Percentiles rank a stretch among this genome's conserved stretches.
Evolutionary conservation across 2,113 vertebrate genomes (phyloP).

Genomic region (Cavia aperea): DNA sequence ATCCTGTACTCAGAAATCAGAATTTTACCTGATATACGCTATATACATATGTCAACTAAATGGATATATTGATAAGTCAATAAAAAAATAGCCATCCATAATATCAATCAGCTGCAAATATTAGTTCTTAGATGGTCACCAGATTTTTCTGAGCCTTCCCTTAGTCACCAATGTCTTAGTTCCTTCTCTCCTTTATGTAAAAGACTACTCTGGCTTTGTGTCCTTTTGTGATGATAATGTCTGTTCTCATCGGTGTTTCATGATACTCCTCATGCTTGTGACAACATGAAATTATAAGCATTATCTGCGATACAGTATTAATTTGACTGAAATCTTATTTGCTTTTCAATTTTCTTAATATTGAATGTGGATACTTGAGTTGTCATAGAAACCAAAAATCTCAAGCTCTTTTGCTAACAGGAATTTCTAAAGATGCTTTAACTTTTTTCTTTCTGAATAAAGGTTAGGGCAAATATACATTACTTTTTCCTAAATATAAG

Average conservation of each 20-base stretch:
- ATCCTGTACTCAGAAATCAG: background rate
- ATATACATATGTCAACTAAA: background rate
- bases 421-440: background rate
- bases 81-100: background rate
- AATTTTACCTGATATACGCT: background rate
- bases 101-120: background rate
- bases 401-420: background rate
- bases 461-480: background rate
- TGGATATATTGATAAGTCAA: background rate
- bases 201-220: background rate
- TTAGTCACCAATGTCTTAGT: background rate
- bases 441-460: background rate
- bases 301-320: background rate
- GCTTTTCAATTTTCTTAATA: background rate
- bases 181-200: background rate
- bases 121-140: no score
- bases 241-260: background rate
- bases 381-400: background rate
- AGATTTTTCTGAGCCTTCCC: background rate
- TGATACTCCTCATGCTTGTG: background rate
- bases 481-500: background rate
- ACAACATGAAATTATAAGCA: background rate
- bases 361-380: background rate
- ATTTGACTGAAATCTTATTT: background rate
- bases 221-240: background rate